Evolutionary conservation across 2,888 invertebrate species (phyloP), one percentile per base, ranked within the genome.

Genomic region (Crepidodera aurea): DNA sequence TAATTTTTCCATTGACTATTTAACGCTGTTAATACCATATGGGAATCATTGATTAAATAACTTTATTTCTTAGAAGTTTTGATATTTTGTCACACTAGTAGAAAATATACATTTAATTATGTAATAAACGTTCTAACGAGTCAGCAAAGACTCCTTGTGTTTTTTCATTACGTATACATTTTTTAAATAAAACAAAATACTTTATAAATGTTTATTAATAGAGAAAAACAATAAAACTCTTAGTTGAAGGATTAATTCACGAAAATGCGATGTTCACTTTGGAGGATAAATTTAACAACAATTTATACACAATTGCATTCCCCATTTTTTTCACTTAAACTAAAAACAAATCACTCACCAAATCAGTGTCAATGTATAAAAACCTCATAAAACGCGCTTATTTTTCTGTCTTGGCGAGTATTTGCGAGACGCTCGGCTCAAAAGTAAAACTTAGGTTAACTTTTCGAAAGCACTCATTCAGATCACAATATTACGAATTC

Each of bases 171-270:
- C n/a, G n/a, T n/a, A n/a, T n/a, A n/a, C n/a, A n/a, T n/a, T n/a
- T n/a, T n/a, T n/a, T n/a, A n/a, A 22, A 22, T 29, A 29, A 3
- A 29, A 37, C 2, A 4, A 13, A 40, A 16, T 40, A 40, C 40
- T 57, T 57, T 57, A 57, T 57, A 57, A 57, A 57, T 48, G 46
- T 57, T 57, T 57, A 48, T 48, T 57, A 48, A 57, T 48, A 57
- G 57, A 57, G 54, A 54, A 54, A 55, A 57, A 57, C 57, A 57
- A 57, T 50, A 53, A 57, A 57, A 57, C 39, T 50, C 39, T 57
- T 48, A 57, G 15, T 37, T 22, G 39, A 48, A 48, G 56, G 56
- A 57, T 57, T 57, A 57, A 57, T 57, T 27, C 37, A 57, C 18
- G 48, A 57, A 57, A 57, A 34, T 57, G 39, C 57, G 57, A 57